Evolutionary conservation across 2,888 invertebrate species (phyloP), one percentile per base, ranked within the genome.

Genomic region (Hetaerina titia): DNA sequence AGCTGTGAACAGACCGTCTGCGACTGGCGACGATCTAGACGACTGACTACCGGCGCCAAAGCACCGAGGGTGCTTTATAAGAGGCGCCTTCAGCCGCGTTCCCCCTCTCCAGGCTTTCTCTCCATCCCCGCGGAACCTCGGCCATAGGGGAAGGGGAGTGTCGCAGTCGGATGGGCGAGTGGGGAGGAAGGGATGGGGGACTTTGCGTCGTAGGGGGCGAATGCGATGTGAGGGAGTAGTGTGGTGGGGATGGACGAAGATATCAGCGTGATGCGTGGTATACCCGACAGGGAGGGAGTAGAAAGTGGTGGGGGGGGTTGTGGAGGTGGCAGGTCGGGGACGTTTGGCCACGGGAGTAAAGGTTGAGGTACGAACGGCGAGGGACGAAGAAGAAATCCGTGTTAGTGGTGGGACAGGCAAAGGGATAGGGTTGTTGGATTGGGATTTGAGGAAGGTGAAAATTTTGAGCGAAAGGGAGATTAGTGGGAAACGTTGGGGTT

Each of bases 1-100:
- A 31, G 31, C 31, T 31, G 81, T 60, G 25, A 31, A 81, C 81
- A n/a, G 19, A 45, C 74, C 56, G 92, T 56, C 56, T 22, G 45
- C 90, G 63, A 64, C 45, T 64, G 22, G 81, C 90, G 74, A n/a
- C 45, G 92, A 56, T 74, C 92, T 92, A 64, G 69, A n/a, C 90
- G 64, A 90, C 64, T 57, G 69, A 92, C 92, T 92, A 92, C 92
- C 19, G 92, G 64, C 69, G 69, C 69, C 92, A 69, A 45, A 92
- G 92, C 92, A 57, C 69, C n/a, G 92, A 57, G 74, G 69, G 69
- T 92, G 92, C 92, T 92, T 92, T 92, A 92, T 92, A 92, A 90
- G 90, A 90, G 92, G 92, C 64, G 92, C 89, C 57, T 31, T 13
- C 31, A 13, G 81, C 81, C 81, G 25, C 81, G 13, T 45, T 45